These are phyloP conservation scores for Carterocephalus palaemon DNA, from an alignment of 2,888 invertebrate genomes.

Conservation along the genomic window DNA sequence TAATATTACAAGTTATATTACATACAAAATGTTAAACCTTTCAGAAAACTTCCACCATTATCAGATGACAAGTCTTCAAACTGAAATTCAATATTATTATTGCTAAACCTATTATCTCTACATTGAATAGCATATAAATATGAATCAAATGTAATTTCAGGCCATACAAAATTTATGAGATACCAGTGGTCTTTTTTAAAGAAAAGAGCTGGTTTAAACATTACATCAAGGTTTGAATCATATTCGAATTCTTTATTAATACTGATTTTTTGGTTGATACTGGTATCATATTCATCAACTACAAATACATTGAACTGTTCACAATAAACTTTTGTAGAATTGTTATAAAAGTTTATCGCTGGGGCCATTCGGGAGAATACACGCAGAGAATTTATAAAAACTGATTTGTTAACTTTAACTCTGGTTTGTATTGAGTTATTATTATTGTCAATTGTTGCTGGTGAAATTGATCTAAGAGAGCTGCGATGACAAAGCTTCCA, in stretches of 20 bases:
- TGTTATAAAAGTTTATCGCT: conserved; percentile 53
- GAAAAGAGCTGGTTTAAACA: conserved; percentile 61
- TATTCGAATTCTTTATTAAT: conserved; percentile 63
- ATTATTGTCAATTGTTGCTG: conserved; percentile 57
- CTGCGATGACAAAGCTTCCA: conserved; percentile 66
- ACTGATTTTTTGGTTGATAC: conserved; percentile 52
- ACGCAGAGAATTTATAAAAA: conserved; percentile 66
- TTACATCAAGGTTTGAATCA: conserved; percentile 64
- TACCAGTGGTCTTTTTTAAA: conserved; percentile 69
- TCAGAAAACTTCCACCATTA: conserved; percentile 63
- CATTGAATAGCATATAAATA: conserved; percentile 65
- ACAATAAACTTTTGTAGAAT: conserved; percentile 53
- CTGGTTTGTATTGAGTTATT: conserved; percentile 54
- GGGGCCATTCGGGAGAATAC: conserved; percentile 69
- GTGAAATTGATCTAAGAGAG: conserved; percentile 59
- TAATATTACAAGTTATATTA: conserved; percentile 37
- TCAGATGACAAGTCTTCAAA: conserved; percentile 63
- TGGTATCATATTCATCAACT: conserved; percentile 56
- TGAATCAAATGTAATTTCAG: conserved; percentile 44
- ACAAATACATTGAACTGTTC: conserved; percentile 64
- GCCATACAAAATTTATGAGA: conserved; percentile 65
- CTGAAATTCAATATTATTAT: conserved; percentile 57
- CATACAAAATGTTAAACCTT: conserved; percentile 66
- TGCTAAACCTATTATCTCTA: conserved; percentile 53
- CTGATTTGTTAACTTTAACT: conserved; percentile 64